Evolutionary conservation across 2,888 invertebrate genomes (phyloP), one percentile per base, ranked within the genome.

Genomic region (Oxycera nigricornis): DNA sequence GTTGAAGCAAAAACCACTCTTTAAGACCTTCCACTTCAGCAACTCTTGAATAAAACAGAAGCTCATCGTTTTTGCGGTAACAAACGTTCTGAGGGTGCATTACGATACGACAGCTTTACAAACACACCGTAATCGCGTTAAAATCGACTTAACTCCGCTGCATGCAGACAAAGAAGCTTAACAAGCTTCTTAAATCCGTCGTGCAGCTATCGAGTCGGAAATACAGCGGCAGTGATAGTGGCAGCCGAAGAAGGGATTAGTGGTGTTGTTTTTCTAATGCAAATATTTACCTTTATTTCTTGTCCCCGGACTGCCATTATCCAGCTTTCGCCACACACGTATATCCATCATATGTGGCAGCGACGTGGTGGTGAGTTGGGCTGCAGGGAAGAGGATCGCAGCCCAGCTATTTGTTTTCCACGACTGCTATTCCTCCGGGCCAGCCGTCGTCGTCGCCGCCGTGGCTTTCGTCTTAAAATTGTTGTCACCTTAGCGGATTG

Each of bases 251-350:
- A 35, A 39, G 41, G 65, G 65, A 65, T 65, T 65, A 65, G 65
- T 39, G 39, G 65, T 65, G 65, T 65, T 65, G 65, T 39, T 65
- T 62, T 65, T 65, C 65, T 65, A 65, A 65, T 65, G 65, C 65
- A 65, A 65, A 65, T 65, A 41, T 65, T 41, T 65, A n/a, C 30
- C n/a, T 20, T 55, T 55, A 22, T 55, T 55, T 4, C 22, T 22
- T 2, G 17, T 39, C 14, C 22, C 1, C 14, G 50, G 11, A 30
- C 65, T 30, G 22, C 65, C 4, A 20, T 20, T 39, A 62, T 31
- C 3, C 39, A 39, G 6, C 39, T 62, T 20, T 62, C 39, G 31
- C 24, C 62, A 31, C 35, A 31, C 31, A 35, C n/a, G 20, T 62
- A 17, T 35, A 22, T 62, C 31, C 31, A n/a, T 11, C n/a, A 55